A percentile compares a stretch with the other conserved stretches of the same genome.
These are phyloP conservation scores for Tachysurus fulvidraco DNA, from an alignment of 2,113 vertebrate species.

Conservation along the genomic window DNA sequence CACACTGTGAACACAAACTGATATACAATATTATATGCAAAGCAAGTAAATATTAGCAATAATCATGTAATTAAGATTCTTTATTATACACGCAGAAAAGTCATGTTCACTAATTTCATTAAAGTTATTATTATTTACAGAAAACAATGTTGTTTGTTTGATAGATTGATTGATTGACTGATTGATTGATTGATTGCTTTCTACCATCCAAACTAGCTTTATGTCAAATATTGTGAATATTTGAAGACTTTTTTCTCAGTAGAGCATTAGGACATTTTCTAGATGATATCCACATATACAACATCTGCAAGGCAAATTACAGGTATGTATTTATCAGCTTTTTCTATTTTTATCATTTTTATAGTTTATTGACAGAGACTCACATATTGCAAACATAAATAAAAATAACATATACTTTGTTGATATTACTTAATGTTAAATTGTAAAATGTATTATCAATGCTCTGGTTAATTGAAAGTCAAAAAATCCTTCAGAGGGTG, in stretches of 20 bases:
- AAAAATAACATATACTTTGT: not conserved
- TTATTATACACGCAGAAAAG: too few relatives aligned
- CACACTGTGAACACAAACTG: too few relatives aligned
- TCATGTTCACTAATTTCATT: too few relatives aligned
- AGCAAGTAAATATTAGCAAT: too few relatives aligned
- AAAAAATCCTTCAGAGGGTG: not conserved
- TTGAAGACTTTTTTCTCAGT: not conserved
- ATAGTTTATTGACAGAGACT: not conserved
- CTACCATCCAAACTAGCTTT: not conserved
- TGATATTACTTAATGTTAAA: not conserved
- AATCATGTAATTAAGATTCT: too few relatives aligned
- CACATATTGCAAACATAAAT: not conserved
- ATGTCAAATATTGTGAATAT: not conserved
- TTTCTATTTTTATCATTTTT: not conserved
- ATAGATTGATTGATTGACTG: too few relatives aligned
- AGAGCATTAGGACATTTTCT: not conserved
- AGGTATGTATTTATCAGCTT: not conserved
- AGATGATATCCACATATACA: not conserved
- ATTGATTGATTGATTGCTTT: too few relatives aligned
- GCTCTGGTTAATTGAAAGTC: not conserved
- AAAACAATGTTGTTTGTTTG: too few relatives aligned
- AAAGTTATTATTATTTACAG: too few relatives aligned
- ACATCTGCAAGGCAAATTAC: not conserved
- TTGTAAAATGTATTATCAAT: not conserved
- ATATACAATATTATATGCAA: too few relatives aligned